phyloP scores from a whole-genome alignment of 2,797 vertebrate genomes.

The Apogon hyalosoma region DNA sequence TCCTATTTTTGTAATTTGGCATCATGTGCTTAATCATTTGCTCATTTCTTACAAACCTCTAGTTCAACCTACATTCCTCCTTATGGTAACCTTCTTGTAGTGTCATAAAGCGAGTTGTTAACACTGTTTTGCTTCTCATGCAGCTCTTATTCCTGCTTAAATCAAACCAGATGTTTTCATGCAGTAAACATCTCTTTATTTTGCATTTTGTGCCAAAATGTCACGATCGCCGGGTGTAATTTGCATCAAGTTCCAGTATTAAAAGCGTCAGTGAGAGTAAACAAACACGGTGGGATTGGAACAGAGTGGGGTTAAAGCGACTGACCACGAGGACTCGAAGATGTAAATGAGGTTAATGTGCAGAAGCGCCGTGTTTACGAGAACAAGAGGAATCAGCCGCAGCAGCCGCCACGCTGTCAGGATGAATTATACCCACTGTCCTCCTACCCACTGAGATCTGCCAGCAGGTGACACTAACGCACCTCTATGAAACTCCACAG shows the following conservation, averaged over 20 bases:
- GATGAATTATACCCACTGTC: background rate
- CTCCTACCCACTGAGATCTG: conserved; percentile 10
- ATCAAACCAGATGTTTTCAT: background rate
- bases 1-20: too few species aligned
- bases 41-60: too few species aligned
- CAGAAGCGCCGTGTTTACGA: conserved; percentile 38
- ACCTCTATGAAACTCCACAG: conserved; percentile 15
- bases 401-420: conserved; percentile 25
- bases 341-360: conserved; percentile 46
- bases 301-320: conserved; percentile 26
- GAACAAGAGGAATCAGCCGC: conserved; percentile 22
- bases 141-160: background rate
- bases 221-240: background rate
- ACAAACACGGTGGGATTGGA: conserved; percentile 17
- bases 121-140: too few species aligned
- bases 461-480: conserved; percentile 52
- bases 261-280: conserved; percentile 14
- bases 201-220: background rate
- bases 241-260: conserved; percentile 1
- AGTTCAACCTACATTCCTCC: too few species aligned
- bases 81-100: too few species aligned
- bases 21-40: too few species aligned
- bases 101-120: too few species aligned
- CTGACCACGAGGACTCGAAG: conserved; percentile 3
- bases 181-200: background rate